A percentile compares a stretch with the other conserved stretches of the same genome.
Conservation (phyloP, 2,888 invertebrate genomes). For the Papilio protenor region DNA sequence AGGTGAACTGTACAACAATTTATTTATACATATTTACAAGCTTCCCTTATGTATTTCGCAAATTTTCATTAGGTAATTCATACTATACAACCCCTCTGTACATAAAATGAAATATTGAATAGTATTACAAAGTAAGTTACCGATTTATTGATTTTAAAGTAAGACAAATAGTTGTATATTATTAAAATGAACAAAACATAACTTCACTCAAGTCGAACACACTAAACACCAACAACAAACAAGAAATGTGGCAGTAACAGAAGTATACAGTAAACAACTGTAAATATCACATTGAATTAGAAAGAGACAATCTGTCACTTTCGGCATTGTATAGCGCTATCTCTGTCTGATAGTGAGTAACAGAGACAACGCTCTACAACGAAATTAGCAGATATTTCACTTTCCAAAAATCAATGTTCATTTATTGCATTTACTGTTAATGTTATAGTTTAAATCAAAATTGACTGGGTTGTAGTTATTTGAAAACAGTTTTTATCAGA, state of each 20-base stretch:
- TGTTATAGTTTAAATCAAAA: not conserved
- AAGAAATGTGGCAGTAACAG: constrained; percentile 53
- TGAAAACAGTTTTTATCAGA: not conserved
- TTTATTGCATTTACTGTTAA: not conserved
- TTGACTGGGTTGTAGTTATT: not conserved
- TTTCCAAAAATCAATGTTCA: not conserved
- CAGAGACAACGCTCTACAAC: not conserved
- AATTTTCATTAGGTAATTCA: no score
- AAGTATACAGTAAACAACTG: not conserved
- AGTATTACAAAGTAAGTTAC: not conserved
- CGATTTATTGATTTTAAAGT: constrained; percentile 2
- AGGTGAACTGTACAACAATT: not conserved
- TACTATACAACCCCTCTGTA: constrained; percentile 50
- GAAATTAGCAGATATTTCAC: not conserved
- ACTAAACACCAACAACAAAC: constrained; percentile 83
- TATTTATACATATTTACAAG: constrained; percentile 9
- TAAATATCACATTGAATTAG: not conserved
- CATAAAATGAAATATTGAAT: not conserved
- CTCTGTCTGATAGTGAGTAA: not conserved
- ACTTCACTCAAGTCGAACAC: constrained; percentile 65
- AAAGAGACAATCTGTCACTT: not conserved
- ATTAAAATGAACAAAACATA: constrained; percentile 48
- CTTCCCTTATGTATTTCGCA: not conserved
- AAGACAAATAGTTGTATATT: constrained; percentile 20
- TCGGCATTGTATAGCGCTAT: not conserved